Evolutionary conservation across 2,888 invertebrate species (phyloP), one percentile per base, ranked within the genome.

Genomic region (Phoronis australis): DNA sequence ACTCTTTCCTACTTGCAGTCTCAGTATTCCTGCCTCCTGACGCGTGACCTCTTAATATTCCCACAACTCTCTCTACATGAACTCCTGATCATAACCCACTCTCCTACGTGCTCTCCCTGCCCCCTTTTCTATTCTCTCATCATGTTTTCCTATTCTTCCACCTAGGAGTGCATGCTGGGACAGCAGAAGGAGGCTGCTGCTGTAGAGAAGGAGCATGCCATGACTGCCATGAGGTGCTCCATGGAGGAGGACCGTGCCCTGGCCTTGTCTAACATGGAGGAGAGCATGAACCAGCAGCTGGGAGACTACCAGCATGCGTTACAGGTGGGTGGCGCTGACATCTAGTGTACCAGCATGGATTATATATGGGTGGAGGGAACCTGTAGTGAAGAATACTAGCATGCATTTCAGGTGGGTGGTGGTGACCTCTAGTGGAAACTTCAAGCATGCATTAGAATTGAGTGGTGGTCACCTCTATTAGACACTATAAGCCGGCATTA

Each of bases 131-230:
- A 45, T 9, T 9, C 40, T 45, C 2, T 21, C n/a, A 20, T 5
- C 40, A 4, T 46, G 20, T 20, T 21, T 31, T 50, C 45, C 25
- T 40, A 45, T n/a, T 35, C 23, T 45, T 22, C n/a, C 20, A 26
- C 47, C 1, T 45, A 67, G 67, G 67, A 68, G 48, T 35, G 54
- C 22, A 66, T 68, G 15, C 59, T 67, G 59, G 56, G 62, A 18
- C 64, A 64, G 50, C 53, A 67, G 48, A 46, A 62, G 25, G 68
- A 68, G 49, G 60, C 64, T 3, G 41, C 64, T 45, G 65, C 63
- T 45, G 51, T 67, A 50, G 68, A 69, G 48, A 69, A 66, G 48
- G 65, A 66, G 56, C 58, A 63, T 44, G 62, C 66, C 1, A 42
- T 68, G 27, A 68, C 66, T 37, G 56, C 55, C 12, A 49, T 68